phyloP scores from a whole-genome alignment of 2,797 vertebrate species.

The Acestrorhynchus altus region DNA sequence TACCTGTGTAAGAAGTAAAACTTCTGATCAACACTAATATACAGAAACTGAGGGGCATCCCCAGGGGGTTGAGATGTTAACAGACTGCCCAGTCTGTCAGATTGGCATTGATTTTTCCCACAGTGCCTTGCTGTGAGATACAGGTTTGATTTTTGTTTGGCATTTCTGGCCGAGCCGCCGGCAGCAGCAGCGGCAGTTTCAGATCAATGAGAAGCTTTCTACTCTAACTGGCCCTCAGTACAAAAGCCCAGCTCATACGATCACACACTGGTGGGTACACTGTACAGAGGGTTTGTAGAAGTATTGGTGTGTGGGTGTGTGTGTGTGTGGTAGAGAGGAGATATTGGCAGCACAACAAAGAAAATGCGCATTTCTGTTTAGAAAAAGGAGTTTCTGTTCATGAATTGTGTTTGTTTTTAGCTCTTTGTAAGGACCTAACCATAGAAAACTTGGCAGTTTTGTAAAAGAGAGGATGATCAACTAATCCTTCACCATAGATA shows the following conservation, averaged over 20 bases:
- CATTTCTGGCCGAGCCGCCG: slow-evolving; percentile 53
- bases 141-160: slow-evolving; percentile 59
- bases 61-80: slow-evolving; percentile 51
- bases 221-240: slow-evolving; percentile 45
- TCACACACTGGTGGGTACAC: slow-evolving; percentile 11
- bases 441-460: too few relatives aligned
- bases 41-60: slow-evolving; percentile 24
- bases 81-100: slow-evolving; percentile 54
- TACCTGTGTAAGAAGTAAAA: not conserved
- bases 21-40: not conserved
- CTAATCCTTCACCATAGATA: too few relatives aligned
- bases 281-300: slow-evolving; percentile 4
- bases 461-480: too few relatives aligned
- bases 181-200: slow-evolving; percentile 29
- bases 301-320: not conserved
- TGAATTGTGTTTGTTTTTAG: not conserved
- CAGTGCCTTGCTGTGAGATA: slow-evolving; percentile 47
- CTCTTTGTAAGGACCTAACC: not conserved
- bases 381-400: not conserved
- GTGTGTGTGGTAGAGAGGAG: not conserved
- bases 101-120: slow-evolving; percentile 64
- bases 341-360: not conserved
- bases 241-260: slow-evolving; percentile 38
- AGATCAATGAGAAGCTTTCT: slow-evolving; percentile 60
- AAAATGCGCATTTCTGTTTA: not conserved